phyloP scores from a whole-genome alignment of 2,113 vertebrate genomes.

The Lophius piscatorius region DNA sequence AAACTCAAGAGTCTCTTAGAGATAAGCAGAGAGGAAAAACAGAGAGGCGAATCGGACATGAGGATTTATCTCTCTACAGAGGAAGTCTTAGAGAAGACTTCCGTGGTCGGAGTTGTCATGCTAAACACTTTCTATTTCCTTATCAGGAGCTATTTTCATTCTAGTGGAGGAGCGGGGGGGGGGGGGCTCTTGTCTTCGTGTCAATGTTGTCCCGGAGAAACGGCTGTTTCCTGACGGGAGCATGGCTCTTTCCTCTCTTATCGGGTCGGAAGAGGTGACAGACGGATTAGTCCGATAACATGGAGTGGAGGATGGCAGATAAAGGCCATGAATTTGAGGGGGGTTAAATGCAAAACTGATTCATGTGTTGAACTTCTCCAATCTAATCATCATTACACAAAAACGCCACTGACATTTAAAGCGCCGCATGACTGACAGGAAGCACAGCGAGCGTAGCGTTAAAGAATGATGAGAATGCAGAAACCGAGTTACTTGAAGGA shows the following conservation, averaged over 20 bases:
- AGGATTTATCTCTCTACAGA: conserved; percentile 29
- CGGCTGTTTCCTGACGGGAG: conserved; percentile 57
- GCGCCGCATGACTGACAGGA: no score
- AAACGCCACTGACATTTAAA: no score
- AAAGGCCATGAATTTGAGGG: conserved; percentile 10
- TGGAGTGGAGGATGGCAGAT: conserved; percentile 20
- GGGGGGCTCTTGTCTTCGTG: conserved; percentile 37
- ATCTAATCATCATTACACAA: conserved; percentile 9
- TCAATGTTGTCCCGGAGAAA: conserved; percentile 57
- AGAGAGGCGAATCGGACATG: conserved; percentile 15
- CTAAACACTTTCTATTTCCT: conserved; percentile 45
- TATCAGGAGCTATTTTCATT: conserved; percentile 47
- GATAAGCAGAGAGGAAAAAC: neutral
- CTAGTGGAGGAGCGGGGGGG: conserved; percentile 28
- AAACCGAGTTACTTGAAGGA: no score
- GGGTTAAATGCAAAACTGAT: conserved; percentile 17
- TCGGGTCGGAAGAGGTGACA: conserved; percentile 54
- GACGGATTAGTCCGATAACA: conserved; percentile 60
- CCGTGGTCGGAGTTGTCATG: conserved; percentile 21
- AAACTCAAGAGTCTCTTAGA: conserved; percentile 41
- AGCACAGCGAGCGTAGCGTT: no score
- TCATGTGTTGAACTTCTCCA: neutral
- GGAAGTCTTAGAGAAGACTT: conserved; percentile 21
- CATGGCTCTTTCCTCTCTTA: conserved; percentile 58
- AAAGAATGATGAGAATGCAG: no score